Conservation (phyloP, 2,113 vertebrate species). For the Hoplias malabaricus region DNA sequence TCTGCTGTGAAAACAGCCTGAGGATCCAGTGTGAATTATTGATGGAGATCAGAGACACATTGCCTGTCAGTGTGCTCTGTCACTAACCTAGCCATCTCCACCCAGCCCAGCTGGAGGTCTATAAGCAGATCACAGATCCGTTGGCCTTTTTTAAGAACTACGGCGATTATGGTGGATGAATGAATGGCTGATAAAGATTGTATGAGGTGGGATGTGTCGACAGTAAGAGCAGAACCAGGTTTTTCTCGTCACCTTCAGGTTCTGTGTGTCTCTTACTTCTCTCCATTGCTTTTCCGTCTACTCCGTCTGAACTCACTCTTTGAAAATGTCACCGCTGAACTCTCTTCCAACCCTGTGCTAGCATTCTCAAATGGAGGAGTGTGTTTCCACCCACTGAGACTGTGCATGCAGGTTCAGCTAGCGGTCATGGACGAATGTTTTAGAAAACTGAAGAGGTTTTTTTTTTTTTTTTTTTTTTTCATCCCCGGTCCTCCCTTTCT, state of each 20-base stretch:
- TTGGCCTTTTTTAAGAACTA: not conserved
- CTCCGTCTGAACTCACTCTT: constrained; percentile 20
- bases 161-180: not conserved
- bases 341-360: constrained; percentile 25
- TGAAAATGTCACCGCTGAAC: constrained; percentile 43
- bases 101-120: not conserved
- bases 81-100: constrained; percentile 34
- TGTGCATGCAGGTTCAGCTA: constrained; percentile 46
- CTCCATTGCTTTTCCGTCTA: constrained; percentile 3
- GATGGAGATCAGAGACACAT: constrained; percentile 33
- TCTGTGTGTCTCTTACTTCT: not conserved
- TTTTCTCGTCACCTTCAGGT: not conserved
- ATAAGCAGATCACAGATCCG: not conserved
- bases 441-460: constrained; percentile 32
- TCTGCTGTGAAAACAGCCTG: not conserved
- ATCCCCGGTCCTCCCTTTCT: not conserved
- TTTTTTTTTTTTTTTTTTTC: not conserved
- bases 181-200: not conserved
- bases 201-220: not conserved
- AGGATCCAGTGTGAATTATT: constrained; percentile 43
- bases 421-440: constrained; percentile 51
- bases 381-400: constrained; percentile 43
- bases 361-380: constrained; percentile 48
- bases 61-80: constrained; percentile 28
- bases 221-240: not conserved